Percentiles rank a stretch among this genome's conserved stretches.
These are phyloP conservation scores for Microctenopoma steveboyesi DNA, from an alignment of 2,797 vertebrate genomes.

Conservation along the genomic window DNA sequence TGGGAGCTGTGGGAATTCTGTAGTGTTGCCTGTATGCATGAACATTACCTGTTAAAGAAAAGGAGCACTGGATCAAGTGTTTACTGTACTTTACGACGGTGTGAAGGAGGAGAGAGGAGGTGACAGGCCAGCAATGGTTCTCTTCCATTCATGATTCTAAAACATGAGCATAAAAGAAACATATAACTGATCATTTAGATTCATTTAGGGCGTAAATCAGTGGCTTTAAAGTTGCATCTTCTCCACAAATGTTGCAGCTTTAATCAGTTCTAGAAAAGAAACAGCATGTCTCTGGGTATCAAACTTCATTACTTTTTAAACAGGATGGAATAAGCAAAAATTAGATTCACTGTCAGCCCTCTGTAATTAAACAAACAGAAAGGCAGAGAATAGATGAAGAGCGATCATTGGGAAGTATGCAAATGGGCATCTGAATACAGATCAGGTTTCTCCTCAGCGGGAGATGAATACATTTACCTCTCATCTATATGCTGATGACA, in stretches of 20 bases:
- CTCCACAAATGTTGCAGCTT: slow-evolving; percentile 35
- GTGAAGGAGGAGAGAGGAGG: not conserved
- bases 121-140: not conserved
- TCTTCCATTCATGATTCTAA: not conserved
- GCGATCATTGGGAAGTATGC: slow-evolving; percentile 77
- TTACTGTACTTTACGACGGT: slow-evolving; percentile 31
- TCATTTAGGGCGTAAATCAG: slow-evolving; percentile 28
- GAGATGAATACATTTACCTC: slow-evolving; percentile 78
- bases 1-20: slow-evolving; percentile 55
- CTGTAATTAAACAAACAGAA: slow-evolving; percentile 52
- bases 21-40: slow-evolving; percentile 63
- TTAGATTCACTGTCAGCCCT: slow-evolving; percentile 41
- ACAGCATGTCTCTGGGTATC: slow-evolving; percentile 28
- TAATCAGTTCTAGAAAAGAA: slow-evolving; percentile 56
- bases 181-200: not conserved
- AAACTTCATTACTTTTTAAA: slow-evolving; percentile 56
- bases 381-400: slow-evolving; percentile 43
- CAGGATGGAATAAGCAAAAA: slow-evolving; percentile 13
- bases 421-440: slow-evolving; percentile 77
- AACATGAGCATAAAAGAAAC: slow-evolving; percentile 20
- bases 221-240: slow-evolving; percentile 30
- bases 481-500: slow-evolving; percentile 76
- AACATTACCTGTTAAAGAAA: slow-evolving; percentile 15
- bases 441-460: slow-evolving; percentile 64
- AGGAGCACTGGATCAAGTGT: slow-evolving; percentile 30